phyloP scores from a whole-genome alignment of 1,140 invertebrate genomes.

The Heliconius nattereri region DNA sequence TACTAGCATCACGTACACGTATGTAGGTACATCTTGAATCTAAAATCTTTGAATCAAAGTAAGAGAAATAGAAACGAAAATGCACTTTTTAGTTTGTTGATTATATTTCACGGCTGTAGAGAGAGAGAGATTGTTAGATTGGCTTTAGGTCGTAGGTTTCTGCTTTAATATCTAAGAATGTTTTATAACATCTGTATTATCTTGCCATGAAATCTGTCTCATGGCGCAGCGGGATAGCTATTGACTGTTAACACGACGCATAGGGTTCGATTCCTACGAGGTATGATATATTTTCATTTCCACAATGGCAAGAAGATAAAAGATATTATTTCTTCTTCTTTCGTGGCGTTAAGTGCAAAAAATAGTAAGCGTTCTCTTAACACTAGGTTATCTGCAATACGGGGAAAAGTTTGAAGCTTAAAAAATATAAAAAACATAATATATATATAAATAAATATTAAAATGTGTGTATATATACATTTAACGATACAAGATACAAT shows the following conservation, averaged over 20 bases:
- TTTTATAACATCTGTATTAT: background rate
- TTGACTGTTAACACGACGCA: background rate
- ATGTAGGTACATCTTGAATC: background rate
- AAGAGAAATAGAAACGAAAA: slow-evolving; percentile 13
- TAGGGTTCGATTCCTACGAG: background rate
- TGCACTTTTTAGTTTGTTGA: background rate
- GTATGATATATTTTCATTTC: no score
- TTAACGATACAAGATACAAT: no score
- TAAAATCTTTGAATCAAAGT: slow-evolving; percentile 19
- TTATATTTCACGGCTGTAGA: background rate
- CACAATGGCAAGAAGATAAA: no score
- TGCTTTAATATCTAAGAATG: background rate
- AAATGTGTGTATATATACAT: no score
- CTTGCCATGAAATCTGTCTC: background rate
- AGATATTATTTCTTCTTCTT: no score
- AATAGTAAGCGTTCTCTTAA: no score
- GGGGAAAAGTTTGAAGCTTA: no score
- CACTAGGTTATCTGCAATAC: no score
- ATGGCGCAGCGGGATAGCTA: background rate
- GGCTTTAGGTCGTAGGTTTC: background rate
- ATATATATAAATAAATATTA: no score
- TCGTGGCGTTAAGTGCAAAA: no score
- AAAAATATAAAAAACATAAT: no score
- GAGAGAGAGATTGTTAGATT: no score
- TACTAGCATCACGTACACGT: slow-evolving; percentile 28